Evolutionary conservation across 2,888 invertebrate genomes (phyloP), one percentile per base, ranked within the genome.

Genomic region (Rhamnusium bicolor): DNA sequence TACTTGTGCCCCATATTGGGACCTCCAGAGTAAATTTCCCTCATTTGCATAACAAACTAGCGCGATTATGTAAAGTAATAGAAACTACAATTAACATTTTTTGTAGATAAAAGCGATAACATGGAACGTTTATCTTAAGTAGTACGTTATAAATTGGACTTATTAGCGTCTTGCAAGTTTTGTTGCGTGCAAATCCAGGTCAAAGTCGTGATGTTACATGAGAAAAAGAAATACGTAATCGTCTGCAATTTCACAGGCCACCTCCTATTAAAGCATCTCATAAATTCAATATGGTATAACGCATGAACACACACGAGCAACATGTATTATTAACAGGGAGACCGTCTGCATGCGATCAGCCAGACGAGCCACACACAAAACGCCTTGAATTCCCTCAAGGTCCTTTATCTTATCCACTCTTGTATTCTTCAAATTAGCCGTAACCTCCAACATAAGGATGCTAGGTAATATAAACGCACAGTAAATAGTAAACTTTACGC

Each of bases 221-320:
- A 53, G 65, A 74, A 62, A 69, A 72, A 78, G 78, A 81, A 79
- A 78, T 76, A 71, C 69, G 77, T 79, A 80, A 81, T 81, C 78
- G 76, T 67, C 74, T 68, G 76, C 79, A 80, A 79, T 79, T 79
- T 77, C 66, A 72, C 81, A 75, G 79, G 75, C 80, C 80, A 78
- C 78, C 78, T 79, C 79, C 77, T 77, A 80, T 80, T 80, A 78
- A 78, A 78, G 46, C 76, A 74, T 75, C 78, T 74, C 76, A 77
- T 79, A 79, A 79, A 79, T 77, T 72, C 73, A 74, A 73, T 76
- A 73, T 61, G 71, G 72, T 76, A 76, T 69, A 79, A 77, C 76
- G 74, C 78, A 76, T 76, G 78, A 75, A 77, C 75, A 79, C 76
- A 76, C 78, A 75, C 71, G 66, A 69, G 60, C 65, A 75, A 51